A percentile compares a stretch with the other conserved stretches of the same genome.
These are phyloP conservation scores for Pelobates cultripes DNA, from an alignment of 2,797 vertebrate genomes.

Conservation along the genomic window DNA sequence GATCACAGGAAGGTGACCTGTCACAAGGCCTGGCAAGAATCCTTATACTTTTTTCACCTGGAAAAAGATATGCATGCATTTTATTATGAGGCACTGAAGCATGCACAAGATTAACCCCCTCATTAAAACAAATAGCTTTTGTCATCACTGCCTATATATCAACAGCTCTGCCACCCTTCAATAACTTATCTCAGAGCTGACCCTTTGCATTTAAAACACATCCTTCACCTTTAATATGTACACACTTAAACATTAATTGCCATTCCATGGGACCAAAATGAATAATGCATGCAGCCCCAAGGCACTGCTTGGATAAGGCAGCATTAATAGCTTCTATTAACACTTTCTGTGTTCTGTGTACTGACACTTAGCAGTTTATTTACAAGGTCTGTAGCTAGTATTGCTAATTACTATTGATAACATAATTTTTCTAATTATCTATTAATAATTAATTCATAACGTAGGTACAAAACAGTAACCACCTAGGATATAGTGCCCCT, in stretches of 20 bases:
- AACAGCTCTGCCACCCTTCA: conserved; percentile 1
- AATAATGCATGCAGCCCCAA: conserved; percentile 27
- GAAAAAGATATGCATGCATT: conserved; percentile 15
- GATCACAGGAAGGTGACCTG: conserved; percentile 4
- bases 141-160: conserved; percentile 17
- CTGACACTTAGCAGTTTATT: no score
- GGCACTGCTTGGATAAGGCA: conserved; percentile 5
- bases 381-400: no score
- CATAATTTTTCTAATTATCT: no score
- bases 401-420: no score
- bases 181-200: conserved; percentile 5
- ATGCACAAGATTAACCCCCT: conserved; percentile 7
- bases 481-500: no score
- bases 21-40: neutral
- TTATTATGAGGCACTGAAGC: neutral
- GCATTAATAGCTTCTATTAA: conserved; percentile 1
- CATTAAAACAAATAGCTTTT: conserved; percentile 26
- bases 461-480: no score
- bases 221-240: conserved; percentile 12
- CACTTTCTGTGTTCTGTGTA: neutral
- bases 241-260: conserved; percentile 32
- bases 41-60: neutral
- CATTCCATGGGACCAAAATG: conserved; percentile 18
- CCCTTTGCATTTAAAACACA: conserved; percentile 26
- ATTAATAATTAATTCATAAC: no score